Conservation (phyloP, 1,140 invertebrate genomes). For the Bombus fervidus region DNA sequence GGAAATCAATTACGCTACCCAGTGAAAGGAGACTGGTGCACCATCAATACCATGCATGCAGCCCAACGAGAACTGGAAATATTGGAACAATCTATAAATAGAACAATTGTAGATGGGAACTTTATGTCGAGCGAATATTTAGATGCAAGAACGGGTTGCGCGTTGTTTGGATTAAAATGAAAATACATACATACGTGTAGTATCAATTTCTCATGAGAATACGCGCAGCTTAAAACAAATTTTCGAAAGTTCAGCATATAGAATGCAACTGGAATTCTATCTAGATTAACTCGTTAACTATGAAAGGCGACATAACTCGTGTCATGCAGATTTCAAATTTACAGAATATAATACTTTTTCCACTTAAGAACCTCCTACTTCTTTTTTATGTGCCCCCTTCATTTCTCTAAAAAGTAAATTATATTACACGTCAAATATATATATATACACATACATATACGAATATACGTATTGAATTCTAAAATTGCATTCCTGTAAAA, state of each 20-base stretch:
- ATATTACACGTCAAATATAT: neutral
- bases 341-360: neutral
- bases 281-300: neutral
- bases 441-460: no score
- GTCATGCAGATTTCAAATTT: neutral
- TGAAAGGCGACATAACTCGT: neutral
- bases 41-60: neutral
- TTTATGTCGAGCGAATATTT: neutral
- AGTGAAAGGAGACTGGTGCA: neutral
- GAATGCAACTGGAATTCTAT: no score
- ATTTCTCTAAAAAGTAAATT: neutral
- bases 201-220: neutral
- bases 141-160: neutral
- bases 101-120: neutral
- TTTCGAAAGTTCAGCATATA: neutral
- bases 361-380: no score
- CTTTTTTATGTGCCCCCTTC: neutral
- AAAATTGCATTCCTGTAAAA: neutral
- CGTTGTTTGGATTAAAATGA: neutral
- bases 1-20: neutral
- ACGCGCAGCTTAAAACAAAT: neutral
- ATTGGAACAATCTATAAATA: conserved; percentile 22
- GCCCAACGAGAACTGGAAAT: neutral
- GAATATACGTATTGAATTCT: neutral
- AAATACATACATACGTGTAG: neutral